Evolutionary conservation across 2,888 invertebrate genomes (phyloP), one percentile per base, ranked within the genome.

Genomic region (Syrphus vitripennis): DNA sequence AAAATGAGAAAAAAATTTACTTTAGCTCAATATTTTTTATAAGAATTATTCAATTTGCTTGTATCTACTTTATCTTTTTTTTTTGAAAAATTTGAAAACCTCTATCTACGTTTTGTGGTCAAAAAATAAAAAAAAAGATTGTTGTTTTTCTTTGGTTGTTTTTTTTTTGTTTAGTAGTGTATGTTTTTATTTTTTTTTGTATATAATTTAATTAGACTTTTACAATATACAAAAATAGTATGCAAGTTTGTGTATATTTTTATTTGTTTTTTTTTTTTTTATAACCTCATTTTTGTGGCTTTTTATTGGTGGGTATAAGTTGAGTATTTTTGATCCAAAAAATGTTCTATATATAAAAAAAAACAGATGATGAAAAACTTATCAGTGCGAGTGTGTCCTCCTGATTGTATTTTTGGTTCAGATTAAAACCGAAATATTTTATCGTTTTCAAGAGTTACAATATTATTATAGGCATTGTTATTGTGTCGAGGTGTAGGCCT

Each of bases 181-280:
- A 50, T 65, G 55, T 78, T 70, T 67, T 34, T 59, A 21, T 57
- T 29, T 42, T 50, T 2, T 24, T 37, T 74, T 86, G 72, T 86
- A 69, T 77, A n/a, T n/a, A n/a, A n/a, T n/a, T n/a, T n/a, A 69
- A 70, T 86, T 74, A 82, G 55, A 82, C 26, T 70, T 67, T 50
- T 86, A 86, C 82, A 65, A 82, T 86, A 82, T 86, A 86, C 86
- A 86, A 86, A 86, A 86, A 86, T 86, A 86, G 82, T 82, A 78
- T 71, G 82, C 77, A 82, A 82, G 82, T 50, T 48, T 67, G 67
- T 67, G 67, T 86, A 70, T 82, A 70, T 77, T 74, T 55, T 59
- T 61, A 74, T 45, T 86, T 67, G 72, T 9, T 50, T 55, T 59
- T 61, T 77, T 45, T 86, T 67, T 77, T 9, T 50, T 50, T 34